Evolutionary conservation across 2,113 vertebrate genomes (phyloP).

Genomic region (Brevimyrus niger): DNA sequence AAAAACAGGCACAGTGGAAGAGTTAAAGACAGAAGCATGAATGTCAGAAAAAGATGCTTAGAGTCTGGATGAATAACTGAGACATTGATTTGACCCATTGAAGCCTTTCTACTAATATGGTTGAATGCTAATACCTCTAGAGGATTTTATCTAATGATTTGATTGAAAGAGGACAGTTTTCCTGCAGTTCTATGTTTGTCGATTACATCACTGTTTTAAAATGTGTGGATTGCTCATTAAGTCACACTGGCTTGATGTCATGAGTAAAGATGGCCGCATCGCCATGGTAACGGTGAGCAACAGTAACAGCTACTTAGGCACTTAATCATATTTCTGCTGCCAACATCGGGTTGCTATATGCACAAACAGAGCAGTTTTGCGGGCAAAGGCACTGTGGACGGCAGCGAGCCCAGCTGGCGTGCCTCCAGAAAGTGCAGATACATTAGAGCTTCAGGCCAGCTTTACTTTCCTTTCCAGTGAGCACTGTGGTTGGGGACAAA

Average conservation of each 20-base stretch:
- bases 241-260: not conserved
- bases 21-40: not conserved
- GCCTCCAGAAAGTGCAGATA: not conserved
- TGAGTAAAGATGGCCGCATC: not conserved
- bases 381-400: not conserved
- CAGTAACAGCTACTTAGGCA: not conserved
- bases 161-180: not conserved
- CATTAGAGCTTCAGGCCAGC: not conserved
- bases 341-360: not conserved
- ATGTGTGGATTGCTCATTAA: not conserved
- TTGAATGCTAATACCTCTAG: not conserved
- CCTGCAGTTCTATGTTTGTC: not conserved
- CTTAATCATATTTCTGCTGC: conserved; percentile 2
- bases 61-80: not conserved
- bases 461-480: not conserved
- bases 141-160: not conserved
- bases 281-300: not conserved
- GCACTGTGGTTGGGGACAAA: not conserved
- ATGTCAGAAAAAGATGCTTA: not conserved
- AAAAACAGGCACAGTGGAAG: not conserved
- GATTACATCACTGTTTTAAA: not conserved
- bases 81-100: not conserved
- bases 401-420: not conserved
- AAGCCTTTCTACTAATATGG: not conserved
- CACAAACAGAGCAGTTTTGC: not conserved